A percentile compares a stretch with the other conserved stretches of the same genome.
These are phyloP conservation scores for Apostichopus californicus DNA, from an alignment of 35 echinoderm and acorn worm genomes.

Conservation along the genomic window DNA sequence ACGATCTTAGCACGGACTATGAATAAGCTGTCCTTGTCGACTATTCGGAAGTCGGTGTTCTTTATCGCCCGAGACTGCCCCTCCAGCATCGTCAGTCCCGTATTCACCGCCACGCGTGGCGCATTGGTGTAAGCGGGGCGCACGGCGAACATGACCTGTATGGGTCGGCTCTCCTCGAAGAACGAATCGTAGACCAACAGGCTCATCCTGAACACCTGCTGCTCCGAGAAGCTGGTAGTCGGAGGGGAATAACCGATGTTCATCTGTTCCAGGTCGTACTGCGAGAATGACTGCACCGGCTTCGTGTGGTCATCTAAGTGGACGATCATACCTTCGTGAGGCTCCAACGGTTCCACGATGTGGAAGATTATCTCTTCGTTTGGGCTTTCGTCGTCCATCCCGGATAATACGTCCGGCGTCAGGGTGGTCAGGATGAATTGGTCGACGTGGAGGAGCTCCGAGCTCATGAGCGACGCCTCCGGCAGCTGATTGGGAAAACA, in stretches of 20 bases:
- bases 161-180: constrained; percentile 76
- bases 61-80: constrained; percentile 88
- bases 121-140: constrained; percentile 79
- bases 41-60: constrained; percentile 75
- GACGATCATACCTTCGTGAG: constrained; percentile 85
- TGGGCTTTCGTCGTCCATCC: constrained; percentile 82
- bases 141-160: constrained; percentile 82
- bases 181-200: constrained; percentile 80
- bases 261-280: constrained; percentile 72
- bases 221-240: constrained; percentile 69
- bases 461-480: constrained; percentile 68
- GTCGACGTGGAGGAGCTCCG: constrained; percentile 85
- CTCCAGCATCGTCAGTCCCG: constrained; percentile 88
- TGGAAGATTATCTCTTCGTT: constrained; percentile 78
- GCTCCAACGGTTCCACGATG: constrained; percentile 65
- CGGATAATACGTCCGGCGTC: constrained; percentile 76
- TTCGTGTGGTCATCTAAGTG: constrained; percentile 91
- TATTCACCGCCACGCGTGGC: constrained; percentile 82
- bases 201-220: constrained; percentile 69
- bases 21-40: constrained; percentile 90
- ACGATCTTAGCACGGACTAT: constrained; percentile 85
- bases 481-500: constrained; percentile 92
- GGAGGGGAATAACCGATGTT: constrained; percentile 97
- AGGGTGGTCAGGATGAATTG: constrained; percentile 95
- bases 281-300: constrained; percentile 85